Conservation (phyloP, 2,797 vertebrate species). For the Helarctos malayanus region DNA sequence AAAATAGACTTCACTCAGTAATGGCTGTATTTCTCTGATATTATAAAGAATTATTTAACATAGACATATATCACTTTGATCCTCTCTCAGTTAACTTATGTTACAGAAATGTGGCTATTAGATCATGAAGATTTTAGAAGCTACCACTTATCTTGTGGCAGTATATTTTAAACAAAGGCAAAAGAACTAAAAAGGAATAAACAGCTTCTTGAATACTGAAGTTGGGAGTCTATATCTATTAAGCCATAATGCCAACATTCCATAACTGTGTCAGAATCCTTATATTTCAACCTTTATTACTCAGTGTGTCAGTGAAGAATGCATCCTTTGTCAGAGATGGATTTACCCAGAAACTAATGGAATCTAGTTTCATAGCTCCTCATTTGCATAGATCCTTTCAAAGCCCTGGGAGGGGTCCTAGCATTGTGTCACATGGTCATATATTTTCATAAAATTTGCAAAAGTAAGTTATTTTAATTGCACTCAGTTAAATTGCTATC, state of each 20-base stretch:
- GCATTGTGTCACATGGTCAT: not conserved
- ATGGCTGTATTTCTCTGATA: conserved; percentile 15
- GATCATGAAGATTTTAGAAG: conserved; percentile 35
- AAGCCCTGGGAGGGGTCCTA: not conserved
- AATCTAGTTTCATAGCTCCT: not conserved
- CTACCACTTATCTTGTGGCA: not conserved
- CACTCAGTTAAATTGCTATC: not conserved
- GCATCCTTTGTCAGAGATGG: not conserved
- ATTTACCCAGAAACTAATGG: not conserved
- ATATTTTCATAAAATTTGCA: not conserved
- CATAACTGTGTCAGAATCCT: not conserved
- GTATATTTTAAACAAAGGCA: conserved; percentile 57
- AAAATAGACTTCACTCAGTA: not conserved
- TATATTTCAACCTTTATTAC: conserved; percentile 11
- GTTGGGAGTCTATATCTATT: not conserved
- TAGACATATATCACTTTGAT: conserved; percentile 5
- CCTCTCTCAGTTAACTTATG: not conserved
- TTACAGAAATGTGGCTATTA: conserved; percentile 1
- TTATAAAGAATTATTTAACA: conserved; percentile 41
- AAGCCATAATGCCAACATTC: not conserved
- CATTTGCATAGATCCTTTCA: not conserved
- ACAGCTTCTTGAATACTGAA: conserved; percentile 35
- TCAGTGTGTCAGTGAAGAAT: not conserved
- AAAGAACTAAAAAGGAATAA: conserved; percentile 41
- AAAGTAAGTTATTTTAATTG: conserved; percentile 23